Conservation (phyloP, 2,888 invertebrate species). For the Dugesia japonica region DNA sequence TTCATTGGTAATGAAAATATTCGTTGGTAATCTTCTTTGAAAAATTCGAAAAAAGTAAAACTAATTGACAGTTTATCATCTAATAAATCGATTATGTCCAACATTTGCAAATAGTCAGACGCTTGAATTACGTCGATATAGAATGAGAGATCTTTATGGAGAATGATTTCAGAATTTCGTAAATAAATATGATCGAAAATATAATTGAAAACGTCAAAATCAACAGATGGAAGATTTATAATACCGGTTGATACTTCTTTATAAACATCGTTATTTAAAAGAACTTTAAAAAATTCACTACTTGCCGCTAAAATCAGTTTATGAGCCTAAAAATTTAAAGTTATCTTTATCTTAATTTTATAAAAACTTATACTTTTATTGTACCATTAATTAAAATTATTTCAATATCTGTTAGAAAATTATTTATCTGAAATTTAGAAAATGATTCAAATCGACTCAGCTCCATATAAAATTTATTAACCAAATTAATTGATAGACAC, state of each 20-base stretch:
- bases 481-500: too few species aligned
- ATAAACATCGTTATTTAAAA: not conserved
- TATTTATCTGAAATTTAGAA: too few species aligned
- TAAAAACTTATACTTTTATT: too few species aligned
- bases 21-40: not conserved
- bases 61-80: not conserved
- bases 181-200: not conserved
- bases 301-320: not conserved
- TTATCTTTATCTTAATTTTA: too few species aligned
- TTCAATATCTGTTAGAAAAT: too few species aligned
- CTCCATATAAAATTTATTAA: too few species aligned
- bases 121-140: not conserved
- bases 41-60: not conserved
- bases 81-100: not conserved
- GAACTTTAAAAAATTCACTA: not conserved
- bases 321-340: not conserved
- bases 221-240: constrained; percentile 7
- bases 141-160: not conserved
- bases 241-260: not conserved
- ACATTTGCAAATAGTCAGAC: not conserved
- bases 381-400: too few species aligned
- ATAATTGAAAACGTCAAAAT: constrained; percentile 10
- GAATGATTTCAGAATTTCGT: not conserved
- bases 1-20: not conserved
- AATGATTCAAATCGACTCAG: too few species aligned